These are phyloP conservation scores for Leptinotarsa rubiginosa DNA, from an alignment of 2,888 invertebrate genomes.

Conservation along the genomic window DNA sequence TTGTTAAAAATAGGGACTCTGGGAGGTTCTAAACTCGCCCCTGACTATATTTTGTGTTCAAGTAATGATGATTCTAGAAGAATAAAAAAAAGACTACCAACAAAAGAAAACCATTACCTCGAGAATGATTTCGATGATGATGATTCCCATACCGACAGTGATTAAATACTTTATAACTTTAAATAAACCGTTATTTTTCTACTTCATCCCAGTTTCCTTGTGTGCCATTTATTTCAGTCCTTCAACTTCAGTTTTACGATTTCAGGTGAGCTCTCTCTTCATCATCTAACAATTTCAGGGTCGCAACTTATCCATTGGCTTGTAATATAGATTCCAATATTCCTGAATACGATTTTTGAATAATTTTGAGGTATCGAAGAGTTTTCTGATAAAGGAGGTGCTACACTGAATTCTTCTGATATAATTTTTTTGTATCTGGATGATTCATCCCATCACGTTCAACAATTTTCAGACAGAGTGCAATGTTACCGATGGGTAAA, in stretches of 20 bases:
- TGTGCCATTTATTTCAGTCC: no score
- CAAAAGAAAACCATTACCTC: no score
- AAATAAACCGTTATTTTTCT: slow-evolving; percentile 20
- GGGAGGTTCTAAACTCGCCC: no score
- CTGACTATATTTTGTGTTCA: no score
- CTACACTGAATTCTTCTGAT: no score
- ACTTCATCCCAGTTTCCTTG: slow-evolving; percentile 21
- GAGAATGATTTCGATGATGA: slow-evolving; percentile 15
- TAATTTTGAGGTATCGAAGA: no score
- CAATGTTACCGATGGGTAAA: not conserved
- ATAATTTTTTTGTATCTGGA: not conserved
- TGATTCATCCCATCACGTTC: not conserved
- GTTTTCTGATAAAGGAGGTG: no score
- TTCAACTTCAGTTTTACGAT: no score
- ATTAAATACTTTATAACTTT: slow-evolving; percentile 20
- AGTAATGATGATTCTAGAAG: no score
- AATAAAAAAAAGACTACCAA: no score
- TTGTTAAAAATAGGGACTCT: no score
- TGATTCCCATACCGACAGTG: slow-evolving; percentile 19
- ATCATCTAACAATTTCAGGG: not conserved
- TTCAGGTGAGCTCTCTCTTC: no score
- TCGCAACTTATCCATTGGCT: slow-evolving; percentile 4
- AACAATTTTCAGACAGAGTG: slow-evolving; percentile 6
- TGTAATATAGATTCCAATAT: not conserved
- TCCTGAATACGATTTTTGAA: not conserved